Evolutionary conservation across 2,888 invertebrate genomes (phyloP), one percentile per base, ranked within the genome.

Genomic region (Notodonta ziczac): DNA sequence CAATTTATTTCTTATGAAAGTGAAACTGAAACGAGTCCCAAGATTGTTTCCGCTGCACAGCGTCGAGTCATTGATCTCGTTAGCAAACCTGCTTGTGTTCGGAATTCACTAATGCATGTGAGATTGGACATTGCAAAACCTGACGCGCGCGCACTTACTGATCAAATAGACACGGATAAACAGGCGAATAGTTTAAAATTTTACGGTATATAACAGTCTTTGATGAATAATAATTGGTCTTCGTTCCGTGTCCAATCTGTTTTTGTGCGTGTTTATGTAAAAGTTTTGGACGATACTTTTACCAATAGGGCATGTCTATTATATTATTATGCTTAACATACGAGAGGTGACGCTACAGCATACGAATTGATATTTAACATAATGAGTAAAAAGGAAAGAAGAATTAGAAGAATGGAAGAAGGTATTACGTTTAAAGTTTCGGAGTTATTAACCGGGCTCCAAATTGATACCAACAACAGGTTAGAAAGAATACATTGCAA

Each of bases 11-110:
- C 16, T 16, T 5, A 63, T 70, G 59, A 35, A 65, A 73, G 68
- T 65, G 70, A 70, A 67, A 73, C 65, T 60, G 48, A n/a, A 57
- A 56, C 65, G 64, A 69, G 70, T 58, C 46, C 24, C 35, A 60
- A 67, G 68, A 63, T 60, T 57, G 58, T 57, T 67, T 69, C 66
- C 63, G 69, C 50, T 46, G 65, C 56, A 56, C 65, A 58, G 61
- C 60, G 66, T 65, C 66, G 77, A 70, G 76, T 74, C 77, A 76
- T 65, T 69, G 75, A 64, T 74, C 77, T 66, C 64, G 35, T 35
- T 7, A 40, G 24, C 57, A 65, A 74, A 70, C 75, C 65, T 42
- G 74, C 71, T 68, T 62, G 68, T 63, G 67, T 58, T 63, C 67
- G 67, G 70, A 67, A 76, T 64, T 64, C 62, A 58, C 64, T 39